Evolutionary conservation across 2,797 vertebrate species (phyloP), one percentile per base, ranked within the genome.

Genomic region (Otolemur crassicaudatus): DNA sequence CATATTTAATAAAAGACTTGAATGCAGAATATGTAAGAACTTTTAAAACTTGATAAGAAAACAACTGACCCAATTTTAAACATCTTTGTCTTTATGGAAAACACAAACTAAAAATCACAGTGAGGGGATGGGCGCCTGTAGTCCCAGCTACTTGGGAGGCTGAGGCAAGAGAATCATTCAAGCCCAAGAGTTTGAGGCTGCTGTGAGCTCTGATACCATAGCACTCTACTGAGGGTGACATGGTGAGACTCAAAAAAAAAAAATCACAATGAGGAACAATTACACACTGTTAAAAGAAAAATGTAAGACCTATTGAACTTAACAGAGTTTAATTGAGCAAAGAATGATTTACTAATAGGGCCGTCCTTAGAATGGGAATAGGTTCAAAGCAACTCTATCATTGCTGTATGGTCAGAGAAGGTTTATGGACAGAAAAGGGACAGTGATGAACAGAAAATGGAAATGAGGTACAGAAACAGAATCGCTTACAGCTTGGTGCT

Each of bases 31-130:
- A 56, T 19, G 12, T 93, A 85, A 91, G 19, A 75, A 60, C 53
- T 77, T 87, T 63, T 9, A 91, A 81, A 87, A 83, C 56, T 88
- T 46, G 80, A 31, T 69, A 70, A 94, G 87, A 73, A 65, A 79
- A 76, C 40, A 92, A 23, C 27, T 29, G 79, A 63, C 7, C 46
- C 49, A 69, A 34, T 63, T 67, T 7, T 77, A 73, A 94, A 43
- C 12, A 63, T 85, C 12, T 37, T 37, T 67, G 5, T 67, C 10
- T 46, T 86, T 72, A 61, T 46, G 17, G 69, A 88, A 88, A 77
- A 81, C 20, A 2, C 27, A 56, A 87, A 87, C 43, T 84, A 31
- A 95, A 37, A 79, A 87, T 90, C 37, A 49, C 27, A 63, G 4
- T 16, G 49, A 87, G 22, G 40, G 69, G 14, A 25, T 29, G 25